Base-by-base conservation (phyloP, 2,888 invertebrate genomes). In the Trilocha varians region DNA sequence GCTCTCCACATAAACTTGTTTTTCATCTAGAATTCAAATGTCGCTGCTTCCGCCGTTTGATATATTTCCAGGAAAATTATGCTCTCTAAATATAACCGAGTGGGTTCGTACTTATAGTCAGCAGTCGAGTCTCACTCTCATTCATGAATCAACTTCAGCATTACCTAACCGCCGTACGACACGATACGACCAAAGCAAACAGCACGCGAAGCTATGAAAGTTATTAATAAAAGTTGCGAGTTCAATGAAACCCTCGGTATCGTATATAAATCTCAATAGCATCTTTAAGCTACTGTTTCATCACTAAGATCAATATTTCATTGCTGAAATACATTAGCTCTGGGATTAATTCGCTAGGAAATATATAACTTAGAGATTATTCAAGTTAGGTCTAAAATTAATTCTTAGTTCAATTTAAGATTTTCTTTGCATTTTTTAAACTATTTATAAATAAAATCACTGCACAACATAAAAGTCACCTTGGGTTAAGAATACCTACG, bases 111-210 rank as follows among this genome's bases (percentile, higher is more conserved):
- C 67, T 65, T 62, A 68, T 63, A 57, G 60, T 62, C 64, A 25
- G 8, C 6, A 25, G 62, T 65, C 64, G 62, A 55, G 51, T 55
- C 58, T 59, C 70, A 65, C 70, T 72, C 76, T 69, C 84, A 84
- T 85, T 85, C 85, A 85, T 84, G 85, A 85, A 84, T 83, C 84
- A 85, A 82, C 78, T 77, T 75, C 77, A 75, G 59, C 80, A 68
- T 85, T 84, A 83, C 79, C 80, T 82, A 78, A 83, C 83, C 65
- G 62, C 56, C 62, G 64, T 58, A 55, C 68, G 68, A 63, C 59
- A 55, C 68, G 68, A 63, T 64, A 68, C 70, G 71, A 76, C 65
- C 70, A 79, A 83, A 78, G 79, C 80, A 77, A 80, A 75, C 78
- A 74, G 53, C 60, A 60, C 60, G 70, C 25, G 2, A 25, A 25